Base-by-base conservation (phyloP, 2,797 vertebrate species). In the Gallinago stenura region DNA sequence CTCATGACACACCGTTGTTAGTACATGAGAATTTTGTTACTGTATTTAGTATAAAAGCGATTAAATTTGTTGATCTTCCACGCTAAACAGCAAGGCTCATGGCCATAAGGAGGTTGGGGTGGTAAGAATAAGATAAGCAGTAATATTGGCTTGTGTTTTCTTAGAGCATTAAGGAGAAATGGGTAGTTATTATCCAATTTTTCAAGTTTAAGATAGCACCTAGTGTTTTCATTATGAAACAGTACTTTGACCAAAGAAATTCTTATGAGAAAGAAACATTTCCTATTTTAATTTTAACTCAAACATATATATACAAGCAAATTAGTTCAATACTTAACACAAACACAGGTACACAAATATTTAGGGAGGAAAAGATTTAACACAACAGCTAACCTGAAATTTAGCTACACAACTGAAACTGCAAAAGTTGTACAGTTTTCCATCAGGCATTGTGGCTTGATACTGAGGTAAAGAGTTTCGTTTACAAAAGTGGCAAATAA, bases 351-450 rank as follows among this genome's bases (percentile, higher is more conserved):
- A 94, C 33, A 97, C 65, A 97, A 81, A 98, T 82, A 95, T 65
- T 94, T 72, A 95, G 83, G 93, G 83, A 95, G 93, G 66, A 94
- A 96, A 96, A 94, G 54, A 93, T 89, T 96, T 95, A 97, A 97
- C 90, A 93, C 96, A 98, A 84, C 93, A 97, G 97, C 98, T 98
- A 98, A 99, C 99, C 99, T 99, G 99, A 98, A 99, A 99, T 98
- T 99, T 99, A 97, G 99, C 99, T 93, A 99, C 99, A 98, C 99
- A 99, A 97, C 98, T 99, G 45, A 99, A 99, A 98, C 99, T 99
- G 98, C 99, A 99, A 98, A 99, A 99, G 98, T 98, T 99, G 97
- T 99, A 99, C 88, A 99, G 97, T 97, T 99, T 99, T 95, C 99
- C 99, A 98, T 99, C 99, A 89, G 99, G 99, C 97, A 99, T 98